Percentiles rank a stretch among this genome's conserved stretches.
Conservation (phyloP, 1,140 invertebrate species). For the Polyergus mexicanus region DNA sequence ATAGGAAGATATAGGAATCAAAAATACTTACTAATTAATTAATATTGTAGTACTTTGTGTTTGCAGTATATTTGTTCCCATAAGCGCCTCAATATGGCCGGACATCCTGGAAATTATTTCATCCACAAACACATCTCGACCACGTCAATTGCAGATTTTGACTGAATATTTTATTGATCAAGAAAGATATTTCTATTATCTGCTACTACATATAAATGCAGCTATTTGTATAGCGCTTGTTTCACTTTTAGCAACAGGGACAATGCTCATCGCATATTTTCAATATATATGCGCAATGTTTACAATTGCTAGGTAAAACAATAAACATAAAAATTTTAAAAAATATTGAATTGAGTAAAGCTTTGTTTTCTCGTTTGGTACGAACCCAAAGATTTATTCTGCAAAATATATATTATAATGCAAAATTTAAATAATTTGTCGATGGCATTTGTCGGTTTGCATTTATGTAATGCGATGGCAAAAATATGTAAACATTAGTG, state of each 20-base stretch:
- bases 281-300: slow-evolving; percentile 18
- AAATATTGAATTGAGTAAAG: not conserved
- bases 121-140: not conserved
- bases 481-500: too few relatives aligned
- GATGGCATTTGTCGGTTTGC: too few relatives aligned
- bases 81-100: not conserved
- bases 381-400: not conserved
- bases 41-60: not conserved
- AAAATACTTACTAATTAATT: too few relatives aligned
- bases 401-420: too few relatives aligned
- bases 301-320: slow-evolving; percentile 13
- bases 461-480: too few relatives aligned
- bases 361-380: not conserved
- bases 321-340: not conserved
- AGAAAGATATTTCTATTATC: slow-evolving; percentile 18
- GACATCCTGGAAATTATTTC: not conserved
- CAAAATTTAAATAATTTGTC: too few relatives aligned
- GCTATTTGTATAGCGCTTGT: not conserved
- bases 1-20: too few relatives aligned
- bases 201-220: not conserved
- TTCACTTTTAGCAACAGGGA: not conserved
- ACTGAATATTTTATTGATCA: slow-evolving; percentile 5
- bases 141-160: not conserved
- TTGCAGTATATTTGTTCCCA: too few relatives aligned
- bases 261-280: not conserved